Conservation (phyloP, 1,140 invertebrate species). For the Drosophila azteca region DNA sequence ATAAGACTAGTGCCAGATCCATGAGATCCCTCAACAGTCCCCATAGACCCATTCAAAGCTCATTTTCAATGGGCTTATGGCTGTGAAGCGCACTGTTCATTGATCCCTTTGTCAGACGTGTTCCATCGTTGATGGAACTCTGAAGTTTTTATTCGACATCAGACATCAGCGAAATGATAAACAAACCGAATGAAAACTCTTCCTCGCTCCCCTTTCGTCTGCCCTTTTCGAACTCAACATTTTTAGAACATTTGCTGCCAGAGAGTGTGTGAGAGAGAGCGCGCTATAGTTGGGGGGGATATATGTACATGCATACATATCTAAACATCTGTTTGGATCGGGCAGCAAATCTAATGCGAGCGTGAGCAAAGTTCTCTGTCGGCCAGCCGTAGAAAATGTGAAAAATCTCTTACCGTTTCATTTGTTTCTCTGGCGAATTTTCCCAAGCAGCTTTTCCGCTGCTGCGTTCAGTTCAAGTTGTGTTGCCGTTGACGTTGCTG, state of each 20-base stretch:
- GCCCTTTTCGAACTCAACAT: constrained; percentile 55
- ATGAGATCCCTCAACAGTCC: no score
- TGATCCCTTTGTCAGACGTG: no score
- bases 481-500: constrained; percentile 52
- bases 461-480: constrained; percentile 63
- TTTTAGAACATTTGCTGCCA: constrained; percentile 52
- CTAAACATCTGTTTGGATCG: constrained; percentile 24
- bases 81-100: no score
- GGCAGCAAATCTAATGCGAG: constrained; percentile 22
- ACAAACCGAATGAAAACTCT: constrained; percentile 28
- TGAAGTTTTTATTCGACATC: constrained; percentile 37
- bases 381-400: constrained; percentile 21
- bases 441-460: constrained; percentile 53
- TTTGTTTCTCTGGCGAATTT: constrained; percentile 68
- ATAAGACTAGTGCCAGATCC: not conserved
- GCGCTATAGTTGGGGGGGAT: constrained; percentile 26
- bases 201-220: constrained; percentile 43
- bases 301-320: no score
- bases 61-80: no score
- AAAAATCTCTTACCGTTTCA: constrained; percentile 11
- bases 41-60: no score
- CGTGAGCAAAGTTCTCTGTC: constrained; percentile 39
- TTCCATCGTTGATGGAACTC: not conserved
- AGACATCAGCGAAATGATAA: constrained; percentile 42
- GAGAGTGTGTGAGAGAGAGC: no score